Conservation (phyloP, 2,797 vertebrate genomes). For the Sylvilagus floridanus region DNA sequence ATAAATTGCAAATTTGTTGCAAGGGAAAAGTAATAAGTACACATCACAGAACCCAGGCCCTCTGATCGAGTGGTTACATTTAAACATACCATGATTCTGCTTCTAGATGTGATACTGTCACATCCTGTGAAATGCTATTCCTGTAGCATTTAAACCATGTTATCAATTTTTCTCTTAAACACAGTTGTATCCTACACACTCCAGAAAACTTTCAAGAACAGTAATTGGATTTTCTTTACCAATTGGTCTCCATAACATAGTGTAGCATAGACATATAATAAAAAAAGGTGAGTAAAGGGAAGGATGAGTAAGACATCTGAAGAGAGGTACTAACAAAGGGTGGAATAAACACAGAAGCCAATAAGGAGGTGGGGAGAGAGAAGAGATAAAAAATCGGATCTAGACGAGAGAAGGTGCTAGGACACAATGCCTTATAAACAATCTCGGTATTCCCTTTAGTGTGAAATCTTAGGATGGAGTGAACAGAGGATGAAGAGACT, state of each 20-base stretch:
- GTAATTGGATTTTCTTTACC: not conserved
- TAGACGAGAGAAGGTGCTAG: not conserved
- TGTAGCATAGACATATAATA: not conserved
- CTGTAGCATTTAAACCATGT: not conserved
- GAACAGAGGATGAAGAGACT: not conserved
- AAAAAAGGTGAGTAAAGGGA: not conserved
- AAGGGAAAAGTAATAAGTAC: not conserved
- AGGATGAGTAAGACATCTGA: not conserved
- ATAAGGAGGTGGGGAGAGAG: not conserved
- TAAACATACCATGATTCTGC: not conserved
- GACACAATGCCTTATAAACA: not conserved
- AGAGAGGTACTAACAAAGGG: not conserved
- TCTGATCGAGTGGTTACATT: not conserved
- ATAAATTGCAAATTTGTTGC: not conserved
- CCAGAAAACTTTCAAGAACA: not conserved
- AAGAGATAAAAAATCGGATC: not conserved
- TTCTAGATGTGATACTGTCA: not conserved
- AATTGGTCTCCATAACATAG: not conserved
- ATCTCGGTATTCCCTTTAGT: not conserved
- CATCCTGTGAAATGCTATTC: not conserved
- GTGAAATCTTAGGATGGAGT: not conserved
- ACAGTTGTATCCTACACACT: not conserved
- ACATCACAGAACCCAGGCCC: not conserved
- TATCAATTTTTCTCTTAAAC: not conserved
- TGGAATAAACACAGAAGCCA: not conserved